phyloP scores from a whole-genome alignment of 2,113 vertebrate genomes.

The Gadus macrocephalus region DNA sequence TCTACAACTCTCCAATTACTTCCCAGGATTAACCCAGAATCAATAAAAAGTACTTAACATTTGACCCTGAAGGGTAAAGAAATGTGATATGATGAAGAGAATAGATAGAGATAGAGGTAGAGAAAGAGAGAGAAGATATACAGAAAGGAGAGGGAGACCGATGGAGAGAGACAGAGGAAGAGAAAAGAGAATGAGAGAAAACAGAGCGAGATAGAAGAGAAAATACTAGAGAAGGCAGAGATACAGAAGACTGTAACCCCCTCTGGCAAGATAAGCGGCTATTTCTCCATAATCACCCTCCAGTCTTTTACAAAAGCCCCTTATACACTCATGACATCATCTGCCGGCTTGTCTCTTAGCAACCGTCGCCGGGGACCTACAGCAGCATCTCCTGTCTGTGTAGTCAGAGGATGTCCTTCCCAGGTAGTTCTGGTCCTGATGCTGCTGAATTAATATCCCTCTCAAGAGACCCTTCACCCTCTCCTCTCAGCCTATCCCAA shows the following conservation, averaged over 20 bases:
- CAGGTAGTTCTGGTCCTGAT: conserved; percentile 2
- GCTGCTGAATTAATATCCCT: no score
- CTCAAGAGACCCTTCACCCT: no score
- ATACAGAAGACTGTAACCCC: conserved; percentile 10
- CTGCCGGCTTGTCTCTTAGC: conserved; percentile 53
- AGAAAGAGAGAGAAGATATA: no score
- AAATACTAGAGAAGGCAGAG: no score
- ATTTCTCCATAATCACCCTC: conserved; percentile 47
- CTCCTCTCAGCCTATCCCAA: conserved; percentile 31
- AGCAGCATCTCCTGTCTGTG: conserved; percentile 13
- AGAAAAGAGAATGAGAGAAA: not conserved
- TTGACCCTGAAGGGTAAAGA: no score
- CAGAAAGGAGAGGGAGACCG: no score
- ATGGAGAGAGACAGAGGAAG: conserved; percentile 24
- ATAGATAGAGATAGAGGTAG: no score
- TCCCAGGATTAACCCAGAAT: no score
- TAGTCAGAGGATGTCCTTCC: conserved; percentile 5
- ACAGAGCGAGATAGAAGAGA: no score
- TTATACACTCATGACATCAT: conserved; percentile 35
- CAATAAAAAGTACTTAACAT: no score
- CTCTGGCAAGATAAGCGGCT: conserved; percentile 44
- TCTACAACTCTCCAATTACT: no score
- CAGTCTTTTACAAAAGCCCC: conserved; percentile 35
- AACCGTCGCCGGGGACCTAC: conserved; percentile 33
- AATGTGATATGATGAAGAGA: no score